Evolutionary conservation across 2,113 vertebrate genomes (phyloP), one percentile per base, ranked within the genome.

Genomic region (Sporophila hypoxantha): DNA sequence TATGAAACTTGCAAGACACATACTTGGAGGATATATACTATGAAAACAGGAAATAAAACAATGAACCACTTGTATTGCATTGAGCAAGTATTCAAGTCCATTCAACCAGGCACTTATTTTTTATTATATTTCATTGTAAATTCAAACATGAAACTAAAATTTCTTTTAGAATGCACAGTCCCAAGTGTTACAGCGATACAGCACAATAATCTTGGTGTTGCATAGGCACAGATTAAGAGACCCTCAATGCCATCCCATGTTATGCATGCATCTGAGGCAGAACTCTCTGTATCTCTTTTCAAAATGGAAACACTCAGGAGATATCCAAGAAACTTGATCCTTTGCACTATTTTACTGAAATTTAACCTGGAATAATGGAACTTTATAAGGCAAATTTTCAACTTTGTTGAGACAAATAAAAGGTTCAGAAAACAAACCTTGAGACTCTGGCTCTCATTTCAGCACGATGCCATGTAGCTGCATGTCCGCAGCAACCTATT

Each of bases 191-290:
- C 1, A 15, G 19, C 1, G 1, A 50, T 61, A 29, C 8, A 79
- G 18, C 34, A 49, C 5, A 44, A 20, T 25, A 39, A 46, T 18
- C 22, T 36, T 36, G 32, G 32, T 42, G 10, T 15, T 4, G 3
- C 11, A 55, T 5, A 46, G 47, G 25, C 34, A n/a, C 11, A 82
- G 36, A 47, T 64, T 46, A 57, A 88, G 20, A 9, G 10, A 56
- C 12, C 57, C 2, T 3, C 37, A 56, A 7, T 49, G 19, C 8
- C 27, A 39, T 65, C 9, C 17, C 14, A 17, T 49, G 16, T 32
- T 41, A 37, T 0, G 0, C 16, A 20, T 7, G 15, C 13, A 52
- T 50, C 9, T 71, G 23, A 62, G n/a, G n/a, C 16, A 59, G 41
- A 50, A 3, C 5, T 68, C 16, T 18, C 14, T 26, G 3, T 50